Evolutionary conservation across 2,113 vertebrate species (phyloP).

Genomic region (Scomber japonicus): DNA sequence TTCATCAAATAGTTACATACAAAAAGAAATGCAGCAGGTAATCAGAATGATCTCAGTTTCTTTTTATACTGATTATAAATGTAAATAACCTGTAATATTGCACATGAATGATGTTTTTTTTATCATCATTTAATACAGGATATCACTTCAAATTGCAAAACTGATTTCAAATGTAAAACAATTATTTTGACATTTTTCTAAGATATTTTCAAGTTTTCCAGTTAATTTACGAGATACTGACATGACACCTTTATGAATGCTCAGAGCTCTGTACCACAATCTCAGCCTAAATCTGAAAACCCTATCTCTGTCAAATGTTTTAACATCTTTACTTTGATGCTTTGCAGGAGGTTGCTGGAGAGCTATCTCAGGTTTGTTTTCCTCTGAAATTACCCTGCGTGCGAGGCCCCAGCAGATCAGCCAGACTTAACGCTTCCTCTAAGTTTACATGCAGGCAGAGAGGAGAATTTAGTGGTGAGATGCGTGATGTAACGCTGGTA

Average conservation of each 20-base stretch:
- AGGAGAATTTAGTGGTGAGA: not conserved
- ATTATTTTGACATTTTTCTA: too few species aligned
- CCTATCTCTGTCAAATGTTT: not conserved
- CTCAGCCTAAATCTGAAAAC: not conserved
- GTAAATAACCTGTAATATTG: too few species aligned
- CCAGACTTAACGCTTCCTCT: not conserved
- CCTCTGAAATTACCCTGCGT: not conserved
- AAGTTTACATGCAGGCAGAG: not conserved
- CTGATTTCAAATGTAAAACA: too few species aligned
- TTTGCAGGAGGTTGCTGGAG: not conserved
- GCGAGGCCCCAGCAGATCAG: not conserved
- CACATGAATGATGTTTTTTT: too few species aligned
- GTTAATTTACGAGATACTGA: not conserved
- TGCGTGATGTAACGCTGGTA: constrained; percentile 49
- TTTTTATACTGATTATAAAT: too few species aligned
- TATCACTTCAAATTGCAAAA: too few species aligned
- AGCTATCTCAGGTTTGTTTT: not conserved
- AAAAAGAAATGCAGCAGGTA: too few species aligned
- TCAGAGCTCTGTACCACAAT: not conserved
- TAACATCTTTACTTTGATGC: not conserved
- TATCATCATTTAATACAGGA: too few species aligned
- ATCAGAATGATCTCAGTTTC: too few species aligned
- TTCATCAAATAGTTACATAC: too few species aligned
- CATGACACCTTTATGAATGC: not conserved
- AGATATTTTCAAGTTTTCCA: too few species aligned